phyloP scores from a whole-genome alignment of 2,888 invertebrate genomes.

The Acrocyrtus sp. region DNA sequence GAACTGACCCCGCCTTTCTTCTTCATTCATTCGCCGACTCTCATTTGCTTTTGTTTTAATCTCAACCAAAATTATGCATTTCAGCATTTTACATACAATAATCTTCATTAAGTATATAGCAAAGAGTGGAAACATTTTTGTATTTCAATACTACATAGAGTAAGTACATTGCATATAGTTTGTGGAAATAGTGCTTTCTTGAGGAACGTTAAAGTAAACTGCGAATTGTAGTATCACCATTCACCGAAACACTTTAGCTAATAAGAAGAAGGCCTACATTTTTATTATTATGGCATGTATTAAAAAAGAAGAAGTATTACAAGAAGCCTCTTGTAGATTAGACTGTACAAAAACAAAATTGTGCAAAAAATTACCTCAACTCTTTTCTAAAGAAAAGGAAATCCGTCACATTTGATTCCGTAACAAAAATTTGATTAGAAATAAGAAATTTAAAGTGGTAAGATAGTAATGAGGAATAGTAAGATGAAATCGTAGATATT shows the following conservation, averaged over 20 bases:
- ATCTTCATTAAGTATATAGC: too few relatives aligned
- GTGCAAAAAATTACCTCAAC: background rate
- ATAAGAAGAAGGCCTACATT: constrained; percentile 45
- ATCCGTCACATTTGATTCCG: constrained; percentile 50
- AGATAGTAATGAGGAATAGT: background rate
- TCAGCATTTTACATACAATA: too few relatives aligned
- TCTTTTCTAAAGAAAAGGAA: constrained; percentile 41
- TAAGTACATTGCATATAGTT: too few relatives aligned
- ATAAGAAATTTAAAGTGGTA: too few relatives aligned
- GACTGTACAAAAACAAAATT: constrained; percentile 32
- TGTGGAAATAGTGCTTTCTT: too few relatives aligned
- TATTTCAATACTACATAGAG: too few relatives aligned
- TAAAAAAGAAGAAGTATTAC: constrained; percentile 29
- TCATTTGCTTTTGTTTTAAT: too few relatives aligned
- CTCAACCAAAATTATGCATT: too few relatives aligned
- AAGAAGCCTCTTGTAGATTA: background rate
- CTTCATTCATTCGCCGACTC: too few relatives aligned
- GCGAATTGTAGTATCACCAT: background rate
- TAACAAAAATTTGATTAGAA: too few relatives aligned
- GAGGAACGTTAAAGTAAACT: too few relatives aligned
- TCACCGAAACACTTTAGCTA: constrained; percentile 4
- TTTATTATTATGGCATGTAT: constrained; percentile 40
- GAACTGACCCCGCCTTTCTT: constrained; percentile 46
- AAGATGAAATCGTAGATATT: background rate
- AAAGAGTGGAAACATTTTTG: too few relatives aligned